Base-by-base conservation (phyloP, 2,888 invertebrate species). In the Tenthredo scrophulariae region DNA sequence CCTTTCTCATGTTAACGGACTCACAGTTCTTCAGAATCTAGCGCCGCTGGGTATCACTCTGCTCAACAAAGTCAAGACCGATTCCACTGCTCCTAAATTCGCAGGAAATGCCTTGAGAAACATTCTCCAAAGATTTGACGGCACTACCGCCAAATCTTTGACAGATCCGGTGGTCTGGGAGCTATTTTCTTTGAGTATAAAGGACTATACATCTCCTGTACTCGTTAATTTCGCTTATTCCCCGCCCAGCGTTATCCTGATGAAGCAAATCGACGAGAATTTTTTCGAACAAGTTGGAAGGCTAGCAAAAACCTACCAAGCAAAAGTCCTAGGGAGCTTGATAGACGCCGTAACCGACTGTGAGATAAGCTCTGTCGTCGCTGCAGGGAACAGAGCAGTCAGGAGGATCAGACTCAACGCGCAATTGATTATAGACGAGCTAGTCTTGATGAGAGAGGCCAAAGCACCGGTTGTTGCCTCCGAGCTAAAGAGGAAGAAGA, bases 381-480 rank as follows among this genome's bases (percentile, higher is more conserved):
- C 96, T 82, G 94, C 94, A 0, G 96, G 96, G 0, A 95, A 95
- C 13, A 96, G 95, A 89, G 93, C 96, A 2, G 95, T 97, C 88
- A 96, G 96, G 89, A 95, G 95, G 88, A 95, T 97, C 22, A 94
- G 94, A 86, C 92, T 97, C 13, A 94, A 96, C 86, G 95, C 96
- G 9, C 91, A 94, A 33, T 94, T 96, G 37, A 94, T 97, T 29
- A 93, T 95, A 18, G 92, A 94, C 0, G 95, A 96, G 87, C 92
- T 97, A 10, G 92, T 94, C 29, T 91, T 92, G 72, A 97, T 97
- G 97, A 93, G 94, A 7, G 94, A 95, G 85, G 86, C 87, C 6
- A 87, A 87, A 82, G 82, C 84, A 2, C 84, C 87, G 0, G 46
- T n/a, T 6, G 15, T 22, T 4, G 86, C 85, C 74, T 80, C 4